phyloP scores from a whole-genome alignment of 2,888 invertebrate species.

The Tuberolachnus salignus region DNA sequence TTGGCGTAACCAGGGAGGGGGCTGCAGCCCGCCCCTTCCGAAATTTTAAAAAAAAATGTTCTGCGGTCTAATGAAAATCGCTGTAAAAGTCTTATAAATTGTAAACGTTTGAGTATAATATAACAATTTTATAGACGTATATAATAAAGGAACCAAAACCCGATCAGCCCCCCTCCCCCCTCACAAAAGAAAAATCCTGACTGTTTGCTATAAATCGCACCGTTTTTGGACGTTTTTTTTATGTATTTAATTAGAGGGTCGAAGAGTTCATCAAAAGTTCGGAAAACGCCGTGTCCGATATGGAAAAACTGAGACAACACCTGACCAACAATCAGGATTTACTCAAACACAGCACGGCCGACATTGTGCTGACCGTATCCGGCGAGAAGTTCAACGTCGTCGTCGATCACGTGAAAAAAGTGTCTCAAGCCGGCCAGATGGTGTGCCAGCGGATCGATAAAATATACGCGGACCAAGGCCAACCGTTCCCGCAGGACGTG shows the following conservation, averaged over 20 bases:
- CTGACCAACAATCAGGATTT: slow-evolving; percentile 63
- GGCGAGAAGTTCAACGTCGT: slow-evolving; percentile 64
- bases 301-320: slow-evolving; percentile 69
- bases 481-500: slow-evolving; percentile 66
- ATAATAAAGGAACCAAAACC: too few species aligned
- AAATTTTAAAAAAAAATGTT: too few species aligned
- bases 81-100: too few species aligned
- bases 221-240: too few species aligned
- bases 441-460: slow-evolving; percentile 37
- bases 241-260: slow-evolving; percentile 68
- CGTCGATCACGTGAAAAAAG: slow-evolving; percentile 50
- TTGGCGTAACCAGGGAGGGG: too few species aligned
- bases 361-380: slow-evolving; percentile 64
- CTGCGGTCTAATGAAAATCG: too few species aligned
- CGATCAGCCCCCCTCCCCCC: too few species aligned
- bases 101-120: too few species aligned
- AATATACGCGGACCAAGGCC: slow-evolving; percentile 38
- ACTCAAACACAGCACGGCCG: slow-evolving; percentile 67
- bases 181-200: too few species aligned
- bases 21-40: too few species aligned
- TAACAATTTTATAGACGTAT: too few species aligned
- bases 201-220: too few species aligned
- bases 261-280: slow-evolving; percentile 73
- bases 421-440: slow-evolving; percentile 26
- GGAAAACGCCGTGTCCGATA: slow-evolving; percentile 67